Conservation (phyloP, 2,113 vertebrate genomes). For the Dipodomys stephensi region DNA sequence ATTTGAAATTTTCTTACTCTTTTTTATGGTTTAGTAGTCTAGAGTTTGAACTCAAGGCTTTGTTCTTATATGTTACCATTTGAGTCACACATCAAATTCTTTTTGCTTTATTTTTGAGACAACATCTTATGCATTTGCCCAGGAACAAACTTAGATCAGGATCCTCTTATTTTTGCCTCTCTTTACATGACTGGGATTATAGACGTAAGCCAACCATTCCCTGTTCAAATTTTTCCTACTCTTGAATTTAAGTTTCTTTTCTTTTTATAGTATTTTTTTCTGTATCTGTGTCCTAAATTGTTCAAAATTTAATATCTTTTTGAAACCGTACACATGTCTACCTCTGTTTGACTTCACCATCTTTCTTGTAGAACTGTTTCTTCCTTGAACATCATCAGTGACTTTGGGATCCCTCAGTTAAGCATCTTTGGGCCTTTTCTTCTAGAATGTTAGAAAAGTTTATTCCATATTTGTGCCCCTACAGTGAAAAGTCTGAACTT, state of each 20-base stretch:
- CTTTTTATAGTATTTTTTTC: neutral
- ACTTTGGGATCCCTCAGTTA: no score
- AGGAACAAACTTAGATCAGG: no score
- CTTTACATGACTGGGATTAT: no score
- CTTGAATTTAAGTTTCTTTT: neutral
- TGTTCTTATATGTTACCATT: no score
- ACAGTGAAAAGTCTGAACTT: neutral
- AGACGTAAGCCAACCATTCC: no score
- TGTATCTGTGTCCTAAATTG: neutral
- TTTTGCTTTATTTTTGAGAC: no score
- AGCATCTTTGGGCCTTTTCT: neutral
- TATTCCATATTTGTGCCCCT: neutral
- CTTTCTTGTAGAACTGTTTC: neutral
- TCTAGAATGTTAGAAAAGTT: neutral
- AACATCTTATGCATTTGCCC: no score
- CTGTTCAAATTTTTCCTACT: neutral
- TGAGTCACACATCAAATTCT: no score
- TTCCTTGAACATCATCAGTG: neutral
- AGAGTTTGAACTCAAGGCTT: no score
- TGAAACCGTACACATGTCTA: neutral
- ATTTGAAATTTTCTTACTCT: no score
- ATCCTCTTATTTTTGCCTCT: no score
- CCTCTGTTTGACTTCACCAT: neutral
- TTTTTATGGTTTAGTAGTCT: no score
- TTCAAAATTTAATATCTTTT: neutral